Percentiles rank a stretch among this genome's conserved stretches.
Conservation (phyloP, 1,140 invertebrate species). For the Calliphora vicina region DNA sequence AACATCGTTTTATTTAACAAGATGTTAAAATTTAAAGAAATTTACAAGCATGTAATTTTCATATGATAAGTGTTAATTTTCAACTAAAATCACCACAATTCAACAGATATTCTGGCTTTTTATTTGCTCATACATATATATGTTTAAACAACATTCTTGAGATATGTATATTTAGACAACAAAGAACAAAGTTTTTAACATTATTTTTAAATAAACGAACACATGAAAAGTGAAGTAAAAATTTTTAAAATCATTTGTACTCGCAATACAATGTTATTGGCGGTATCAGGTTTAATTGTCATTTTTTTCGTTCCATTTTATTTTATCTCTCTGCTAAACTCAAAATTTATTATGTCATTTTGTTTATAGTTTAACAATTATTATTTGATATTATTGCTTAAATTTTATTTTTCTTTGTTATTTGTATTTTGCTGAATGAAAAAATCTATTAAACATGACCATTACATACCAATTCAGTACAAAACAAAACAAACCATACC, state of each 20-base stretch:
- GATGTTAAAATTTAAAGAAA: not conserved
- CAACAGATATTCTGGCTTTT: too few relatives aligned
- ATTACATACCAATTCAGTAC: not conserved
- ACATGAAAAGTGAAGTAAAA: too few relatives aligned
- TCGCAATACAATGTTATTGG: not conserved
- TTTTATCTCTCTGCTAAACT: not conserved
- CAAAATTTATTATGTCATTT: slow-evolving; percentile 15
- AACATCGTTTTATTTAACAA: not conserved
- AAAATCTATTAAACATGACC: too few relatives aligned
- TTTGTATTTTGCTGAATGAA: not conserved
- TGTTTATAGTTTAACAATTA: not conserved
- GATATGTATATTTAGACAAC: too few relatives aligned
- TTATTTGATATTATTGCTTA: not conserved
- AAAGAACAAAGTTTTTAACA: too few relatives aligned
- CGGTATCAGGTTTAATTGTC: not conserved
- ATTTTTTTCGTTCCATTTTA: not conserved
- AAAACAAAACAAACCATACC: not conserved
- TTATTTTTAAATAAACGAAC: too few relatives aligned
- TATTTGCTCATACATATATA: too few relatives aligned
- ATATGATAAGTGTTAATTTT: not conserved
- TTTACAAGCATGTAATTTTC: not conserved
- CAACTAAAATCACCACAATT: not conserved
- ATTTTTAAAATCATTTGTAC: not conserved
- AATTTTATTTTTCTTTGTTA: not conserved
- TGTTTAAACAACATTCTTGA: too few relatives aligned